Percentiles rank a stretch among this genome's conserved stretches.
Evolutionary conservation across 2,113 vertebrate species (phyloP).

Genomic region (Cichladusa arquata): DNA sequence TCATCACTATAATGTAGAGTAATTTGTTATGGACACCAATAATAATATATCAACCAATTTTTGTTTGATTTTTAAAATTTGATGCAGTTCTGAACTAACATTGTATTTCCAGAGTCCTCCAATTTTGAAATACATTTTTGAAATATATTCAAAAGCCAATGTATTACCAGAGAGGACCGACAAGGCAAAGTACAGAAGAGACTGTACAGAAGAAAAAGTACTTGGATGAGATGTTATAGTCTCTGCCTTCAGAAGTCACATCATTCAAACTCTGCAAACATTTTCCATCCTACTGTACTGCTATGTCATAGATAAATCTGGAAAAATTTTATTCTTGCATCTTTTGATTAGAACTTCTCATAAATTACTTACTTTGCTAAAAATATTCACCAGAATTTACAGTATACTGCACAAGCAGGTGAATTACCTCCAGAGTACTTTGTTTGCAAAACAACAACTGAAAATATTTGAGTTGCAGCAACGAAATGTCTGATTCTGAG

Average conservation of each 20-base stretch:
- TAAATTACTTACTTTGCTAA: slow-evolving; percentile 26
- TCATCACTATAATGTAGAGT: not conserved
- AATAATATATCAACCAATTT: not conserved
- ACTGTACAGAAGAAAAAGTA: not conserved
- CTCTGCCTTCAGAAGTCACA: not conserved
- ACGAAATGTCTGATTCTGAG: not conserved
- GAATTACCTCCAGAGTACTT: slow-evolving; percentile 26
- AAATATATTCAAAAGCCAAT: not conserved
- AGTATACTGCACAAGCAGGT: not conserved
- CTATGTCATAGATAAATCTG: not conserved
- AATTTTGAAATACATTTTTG: not conserved
- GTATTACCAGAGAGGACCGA: not conserved
- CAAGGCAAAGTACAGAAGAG: not conserved
- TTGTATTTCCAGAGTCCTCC: not conserved
- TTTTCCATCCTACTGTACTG: not conserved
- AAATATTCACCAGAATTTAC: not conserved
- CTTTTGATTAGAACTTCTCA: not conserved
- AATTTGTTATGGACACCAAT: not conserved
- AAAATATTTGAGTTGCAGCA: not conserved
- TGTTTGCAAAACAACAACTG: not conserved
- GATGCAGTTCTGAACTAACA: not conserved
- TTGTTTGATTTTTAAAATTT: not conserved
- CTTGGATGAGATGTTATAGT: not conserved
- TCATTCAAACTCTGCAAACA: not conserved
- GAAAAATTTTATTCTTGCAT: not conserved